A percentile compares a stretch with the other conserved stretches of the same genome.
Conservation (phyloP, 2,113 vertebrate genomes). For the Nicator chloris region DNA sequence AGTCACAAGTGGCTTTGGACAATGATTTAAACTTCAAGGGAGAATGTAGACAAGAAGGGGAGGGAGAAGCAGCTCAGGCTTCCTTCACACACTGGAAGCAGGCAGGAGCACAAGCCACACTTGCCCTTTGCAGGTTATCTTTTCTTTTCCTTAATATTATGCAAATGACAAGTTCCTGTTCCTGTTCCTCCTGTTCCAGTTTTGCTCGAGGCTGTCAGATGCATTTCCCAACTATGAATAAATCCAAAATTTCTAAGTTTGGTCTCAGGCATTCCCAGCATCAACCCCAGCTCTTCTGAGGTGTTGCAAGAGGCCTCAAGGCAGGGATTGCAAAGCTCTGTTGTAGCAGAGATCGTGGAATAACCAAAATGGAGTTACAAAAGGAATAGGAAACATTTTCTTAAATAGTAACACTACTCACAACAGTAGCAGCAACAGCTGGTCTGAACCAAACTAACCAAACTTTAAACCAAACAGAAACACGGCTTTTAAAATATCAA, state of each 20-base stretch:
- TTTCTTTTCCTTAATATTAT: background rate
- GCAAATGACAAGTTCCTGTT: background rate
- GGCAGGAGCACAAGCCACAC: background rate
- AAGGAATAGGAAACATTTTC: background rate
- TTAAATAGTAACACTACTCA: background rate
- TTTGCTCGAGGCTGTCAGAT: background rate
- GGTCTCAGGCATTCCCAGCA: background rate
- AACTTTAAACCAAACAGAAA: background rate
- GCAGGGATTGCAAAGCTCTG: background rate
- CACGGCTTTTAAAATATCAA: rapidly evolving
- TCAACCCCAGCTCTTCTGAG: background rate
- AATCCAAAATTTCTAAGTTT: background rate
- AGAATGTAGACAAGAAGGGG: background rate
- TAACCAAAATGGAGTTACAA: background rate
- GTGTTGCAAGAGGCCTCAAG: background rate
- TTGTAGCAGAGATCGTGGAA: background rate
- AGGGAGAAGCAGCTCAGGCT: background rate
- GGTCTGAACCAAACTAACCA: background rate
- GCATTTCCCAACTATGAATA: background rate
- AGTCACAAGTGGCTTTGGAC: background rate
- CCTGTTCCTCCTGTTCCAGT: background rate
- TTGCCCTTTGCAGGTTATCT: background rate
- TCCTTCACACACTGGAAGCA: background rate
- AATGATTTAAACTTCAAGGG: background rate
- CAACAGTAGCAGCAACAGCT: background rate